Percentiles rank a stretch among this genome's conserved stretches.
Evolutionary conservation across 2,113 vertebrate genomes (phyloP).

Genomic region (Xyliphius kryptos): DNA sequence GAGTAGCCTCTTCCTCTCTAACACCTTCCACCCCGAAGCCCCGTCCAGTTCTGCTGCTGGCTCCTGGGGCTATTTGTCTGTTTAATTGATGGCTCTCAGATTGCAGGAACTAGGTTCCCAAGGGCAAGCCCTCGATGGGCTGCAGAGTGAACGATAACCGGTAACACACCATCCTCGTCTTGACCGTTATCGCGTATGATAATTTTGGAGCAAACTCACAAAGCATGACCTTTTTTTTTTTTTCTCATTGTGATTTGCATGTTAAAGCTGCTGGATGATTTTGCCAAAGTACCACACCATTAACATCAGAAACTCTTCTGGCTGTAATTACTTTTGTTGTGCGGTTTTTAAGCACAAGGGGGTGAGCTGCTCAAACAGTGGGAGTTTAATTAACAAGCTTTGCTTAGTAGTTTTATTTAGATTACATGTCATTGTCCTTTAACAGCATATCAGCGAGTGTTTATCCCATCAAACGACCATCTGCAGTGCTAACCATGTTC

Average conservation of each 20-base stretch:
- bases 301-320: conserved; percentile 13
- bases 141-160: conserved; percentile 23
- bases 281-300: background rate
- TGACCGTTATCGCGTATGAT: too few relatives aligned
- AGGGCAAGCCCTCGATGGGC: background rate
- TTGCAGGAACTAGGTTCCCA: conserved; percentile 34
- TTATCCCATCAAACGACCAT: conserved; percentile 8
- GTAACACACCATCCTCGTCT: conserved; percentile 16
- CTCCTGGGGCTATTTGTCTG: conserved; percentile 24
- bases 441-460: conserved; percentile 1
- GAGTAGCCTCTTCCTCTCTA: conserved; percentile 55
- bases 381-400: conserved; percentile 37
- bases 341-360: conserved; percentile 18
- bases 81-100: conserved; percentile 22
- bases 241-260: background rate
- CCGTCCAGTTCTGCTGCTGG: conserved; percentile 19
- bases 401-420: conserved; percentile 23
- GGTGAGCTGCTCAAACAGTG: conserved; percentile 1
- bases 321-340: conserved; percentile 1
- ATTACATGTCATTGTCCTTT: conserved; percentile 2
- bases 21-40: conserved; percentile 3
- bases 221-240: too few relatives aligned
- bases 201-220: too few relatives aligned
- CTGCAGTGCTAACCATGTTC: background rate
- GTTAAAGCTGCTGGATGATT: background rate